phyloP scores from a whole-genome alignment of 2,797 vertebrate species.

The Antennarius maculatus region DNA sequence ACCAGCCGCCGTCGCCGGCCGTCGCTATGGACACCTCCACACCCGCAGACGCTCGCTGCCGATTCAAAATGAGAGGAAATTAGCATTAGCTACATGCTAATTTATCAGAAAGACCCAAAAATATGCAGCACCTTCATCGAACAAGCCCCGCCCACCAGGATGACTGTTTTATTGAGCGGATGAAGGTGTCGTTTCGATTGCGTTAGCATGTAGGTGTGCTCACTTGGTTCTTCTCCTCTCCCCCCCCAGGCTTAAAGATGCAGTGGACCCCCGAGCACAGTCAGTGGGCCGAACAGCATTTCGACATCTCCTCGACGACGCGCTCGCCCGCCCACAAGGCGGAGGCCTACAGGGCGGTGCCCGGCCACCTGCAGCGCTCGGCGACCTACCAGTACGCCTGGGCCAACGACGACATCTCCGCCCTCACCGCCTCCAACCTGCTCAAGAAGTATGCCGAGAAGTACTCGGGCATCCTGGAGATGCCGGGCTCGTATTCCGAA shows the following conservation, averaged over 20 bases:
- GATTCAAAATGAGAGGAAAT: slow-evolving; percentile 22
- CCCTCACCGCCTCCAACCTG: slow-evolving; percentile 96
- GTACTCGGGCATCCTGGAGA: slow-evolving; percentile 95
- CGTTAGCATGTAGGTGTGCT: slow-evolving; percentile 9
- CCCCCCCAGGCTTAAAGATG: slow-evolving; percentile 95
- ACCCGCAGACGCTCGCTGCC: slow-evolving; percentile 29
- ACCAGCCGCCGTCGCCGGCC: slow-evolving; percentile 72
- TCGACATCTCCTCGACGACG: slow-evolving; percentile 98
- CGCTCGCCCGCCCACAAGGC: slow-evolving; percentile 97
- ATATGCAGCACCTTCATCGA: not conserved
- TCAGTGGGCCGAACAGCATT: slow-evolving; percentile 99
- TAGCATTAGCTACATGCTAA: slow-evolving; percentile 8
- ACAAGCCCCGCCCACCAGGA: slow-evolving; percentile 17
- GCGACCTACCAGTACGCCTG: slow-evolving; percentile 94
- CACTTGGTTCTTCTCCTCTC: slow-evolving; percentile 2
- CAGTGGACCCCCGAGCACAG: slow-evolving; percentile 99
- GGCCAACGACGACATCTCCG: slow-evolving; percentile 98
- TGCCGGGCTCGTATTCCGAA: slow-evolving; percentile 85
- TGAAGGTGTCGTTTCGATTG: slow-evolving; percentile 34
- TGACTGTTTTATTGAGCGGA: slow-evolving; percentile 44
- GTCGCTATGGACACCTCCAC: slow-evolving; percentile 36
- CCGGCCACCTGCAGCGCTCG: slow-evolving; percentile 80
- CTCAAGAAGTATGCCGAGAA: slow-evolving; percentile 98
- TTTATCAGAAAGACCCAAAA: not conserved
- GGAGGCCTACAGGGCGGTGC: slow-evolving; percentile 88